A percentile compares a stretch with the other conserved stretches of the same genome.
Conservation (phyloP, 2,888 invertebrate genomes). For the Philonicus albiceps region DNA sequence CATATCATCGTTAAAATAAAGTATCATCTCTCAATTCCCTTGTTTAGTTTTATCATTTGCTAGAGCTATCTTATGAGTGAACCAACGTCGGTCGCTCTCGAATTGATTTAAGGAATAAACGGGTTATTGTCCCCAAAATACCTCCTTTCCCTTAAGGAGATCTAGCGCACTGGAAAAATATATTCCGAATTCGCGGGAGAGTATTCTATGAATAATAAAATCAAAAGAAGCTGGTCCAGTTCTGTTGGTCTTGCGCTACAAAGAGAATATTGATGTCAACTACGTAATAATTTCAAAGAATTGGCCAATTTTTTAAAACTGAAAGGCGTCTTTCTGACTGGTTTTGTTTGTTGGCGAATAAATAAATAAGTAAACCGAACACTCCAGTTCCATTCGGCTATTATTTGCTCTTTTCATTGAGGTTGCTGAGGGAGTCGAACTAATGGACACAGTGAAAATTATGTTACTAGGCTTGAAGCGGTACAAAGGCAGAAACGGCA, state of each 20-base stretch:
- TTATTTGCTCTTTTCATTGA: background rate
- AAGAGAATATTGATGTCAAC: background rate
- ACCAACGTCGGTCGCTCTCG: background rate
- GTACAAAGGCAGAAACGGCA: background rate
- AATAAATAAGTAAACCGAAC: background rate
- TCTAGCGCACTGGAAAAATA: background rate
- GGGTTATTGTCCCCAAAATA: background rate
- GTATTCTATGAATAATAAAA: background rate
- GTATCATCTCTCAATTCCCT: background rate
- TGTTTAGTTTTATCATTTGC: background rate
- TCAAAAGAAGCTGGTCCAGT: background rate
- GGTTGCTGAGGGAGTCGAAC: background rate
- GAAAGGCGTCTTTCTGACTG: background rate
- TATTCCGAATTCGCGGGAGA: background rate
- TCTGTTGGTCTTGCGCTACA: background rate
- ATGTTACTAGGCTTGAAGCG: background rate
- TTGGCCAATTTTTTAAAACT: background rate
- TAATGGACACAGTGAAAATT: background rate
- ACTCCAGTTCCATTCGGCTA: background rate
- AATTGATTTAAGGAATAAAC: background rate
- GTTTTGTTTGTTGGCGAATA: background rate
- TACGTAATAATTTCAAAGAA: background rate
- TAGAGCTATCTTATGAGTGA: background rate
- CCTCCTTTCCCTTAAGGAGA: background rate
- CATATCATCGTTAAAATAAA: background rate